A percentile compares a stretch with the other conserved stretches of the same genome.
Conservation (phyloP, 2,113 vertebrate genomes). For the Ageneiosus marmoratus region DNA sequence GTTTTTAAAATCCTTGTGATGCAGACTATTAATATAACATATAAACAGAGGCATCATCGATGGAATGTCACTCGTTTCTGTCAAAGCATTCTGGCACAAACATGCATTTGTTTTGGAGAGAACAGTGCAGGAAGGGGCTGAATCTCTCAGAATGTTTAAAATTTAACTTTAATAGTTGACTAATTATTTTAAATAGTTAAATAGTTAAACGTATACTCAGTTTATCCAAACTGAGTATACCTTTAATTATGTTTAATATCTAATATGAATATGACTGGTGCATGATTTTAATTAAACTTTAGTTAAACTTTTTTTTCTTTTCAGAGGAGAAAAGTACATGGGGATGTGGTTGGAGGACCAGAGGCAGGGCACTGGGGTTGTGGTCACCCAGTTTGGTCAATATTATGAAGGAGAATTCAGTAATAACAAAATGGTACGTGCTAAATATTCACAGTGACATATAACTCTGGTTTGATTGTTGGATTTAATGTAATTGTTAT, state of each 20-base stretch:
- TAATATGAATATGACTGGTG: background rate
- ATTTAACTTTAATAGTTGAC: no score
- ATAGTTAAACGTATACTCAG: background rate
- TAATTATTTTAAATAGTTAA: background rate
- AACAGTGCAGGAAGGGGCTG: background rate
- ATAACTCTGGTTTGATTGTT: background rate
- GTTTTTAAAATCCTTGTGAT: background rate
- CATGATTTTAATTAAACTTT: background rate
- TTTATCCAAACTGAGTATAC: background rate
- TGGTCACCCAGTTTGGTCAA: constrained; percentile 90
- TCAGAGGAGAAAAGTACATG: constrained; percentile 97
- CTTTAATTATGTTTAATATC: background rate
- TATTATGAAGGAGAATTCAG: constrained; percentile 93
- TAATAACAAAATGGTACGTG: constrained; percentile 93
- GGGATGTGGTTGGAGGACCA: constrained; percentile 91
- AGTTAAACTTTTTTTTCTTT: background rate
- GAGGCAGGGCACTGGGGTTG: constrained; percentile 84
- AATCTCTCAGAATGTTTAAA: background rate
- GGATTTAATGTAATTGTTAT: background rate
- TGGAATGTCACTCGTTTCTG: background rate
- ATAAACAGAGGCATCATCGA: background rate
- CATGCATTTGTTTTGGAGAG: background rate
- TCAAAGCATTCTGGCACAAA: background rate
- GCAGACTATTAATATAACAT: background rate
- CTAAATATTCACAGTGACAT: no score